Base-by-base conservation (phyloP, 2,888 invertebrate species). In the Drosophila sordidula region DNA sequence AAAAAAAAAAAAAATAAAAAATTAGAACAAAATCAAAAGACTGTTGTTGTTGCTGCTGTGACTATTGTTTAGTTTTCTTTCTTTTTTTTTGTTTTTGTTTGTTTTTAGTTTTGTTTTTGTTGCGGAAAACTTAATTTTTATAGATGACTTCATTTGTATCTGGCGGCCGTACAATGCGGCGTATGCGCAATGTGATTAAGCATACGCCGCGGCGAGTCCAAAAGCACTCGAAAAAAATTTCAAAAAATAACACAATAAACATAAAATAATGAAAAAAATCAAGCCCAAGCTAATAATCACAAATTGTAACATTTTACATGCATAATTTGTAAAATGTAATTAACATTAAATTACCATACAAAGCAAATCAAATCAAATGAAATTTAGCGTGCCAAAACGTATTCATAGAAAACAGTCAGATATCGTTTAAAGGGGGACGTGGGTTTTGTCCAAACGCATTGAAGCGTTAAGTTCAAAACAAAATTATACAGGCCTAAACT, bases 81-180 rank as follows among this genome's bases (percentile, higher is more conserved):
- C 25, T 42, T 45, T 54, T 39, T 50, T 70, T 54, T 59, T 47
- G 39, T 45, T 47, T 44, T 50, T 54, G 12, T 54, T 52, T 65
- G 52, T 32, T 45, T 14, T 29, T 29, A 4, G 8, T 36, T 32
- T 18, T 63, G 36, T 42, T 49, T 55, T 59, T 42, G 51, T 67
- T 78, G 66, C 64, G 73, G 49, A 76, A 79, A 79, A 78, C 72
- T 77, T 75, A 67, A 63, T 77, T 79, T 68, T 72, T 61, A 49
- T 74, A 71, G 70, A 79, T 79, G 79, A 77, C 71, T 77, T 77
- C 79, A 79, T 79, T 77, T 77, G 58, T 61, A 49, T 56, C 42
- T 57, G 50, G 29, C 39, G 2, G 47, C 6, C 18, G 63, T 52
- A 66, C 51, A 73, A 76, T 58, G 70, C 58, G 76, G 76, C 76